Conservation (phyloP, 2,797 vertebrate genomes). For the Sphaeramia orbicularis region DNA sequence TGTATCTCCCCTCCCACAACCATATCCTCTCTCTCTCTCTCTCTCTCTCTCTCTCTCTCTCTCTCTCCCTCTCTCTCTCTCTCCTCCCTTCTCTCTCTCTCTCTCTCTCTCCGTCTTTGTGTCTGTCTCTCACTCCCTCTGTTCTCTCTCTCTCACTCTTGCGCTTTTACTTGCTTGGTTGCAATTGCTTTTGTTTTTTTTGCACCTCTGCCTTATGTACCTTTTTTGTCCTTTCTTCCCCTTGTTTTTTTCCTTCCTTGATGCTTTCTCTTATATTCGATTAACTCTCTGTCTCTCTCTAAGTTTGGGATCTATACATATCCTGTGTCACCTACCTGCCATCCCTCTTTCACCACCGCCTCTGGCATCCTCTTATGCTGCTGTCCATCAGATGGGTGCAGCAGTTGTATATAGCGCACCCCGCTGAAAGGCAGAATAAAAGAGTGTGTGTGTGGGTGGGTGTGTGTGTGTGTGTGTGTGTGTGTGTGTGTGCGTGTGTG, state of each 20-base stretch:
- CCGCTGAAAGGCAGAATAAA: slow-evolving; percentile 36
- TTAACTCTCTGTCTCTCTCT: slow-evolving; percentile 21
- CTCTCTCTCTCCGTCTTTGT: not conserved
- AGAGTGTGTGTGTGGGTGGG: slow-evolving; percentile 15
- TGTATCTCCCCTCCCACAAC: slow-evolving; percentile 59
- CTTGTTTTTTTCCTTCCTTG: slow-evolving; percentile 3
- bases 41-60: slow-evolving; percentile 7
- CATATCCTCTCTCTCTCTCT: slow-evolving; percentile 21
- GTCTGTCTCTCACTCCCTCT: not conserved
- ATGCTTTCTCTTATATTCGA: slow-evolving; percentile 22
- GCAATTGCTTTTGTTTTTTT: slow-evolving; percentile 8
- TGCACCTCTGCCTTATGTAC: slow-evolving; percentile 1
- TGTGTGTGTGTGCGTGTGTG: slow-evolving; percentile 22
- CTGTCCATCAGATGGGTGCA: slow-evolving; percentile 61
- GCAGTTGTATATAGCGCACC: slow-evolving; percentile 18
- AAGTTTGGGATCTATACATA: slow-evolving; percentile 35
- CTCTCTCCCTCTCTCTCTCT: not conserved
- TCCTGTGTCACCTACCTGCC: slow-evolving; percentile 48
- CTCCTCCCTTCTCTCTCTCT: slow-evolving; percentile 6
- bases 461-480: too few species aligned
- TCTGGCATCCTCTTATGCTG: slow-evolving; percentile 48
- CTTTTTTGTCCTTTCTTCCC: not conserved
- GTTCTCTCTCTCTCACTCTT: not conserved
- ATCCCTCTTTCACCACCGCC: slow-evolving; percentile 48
- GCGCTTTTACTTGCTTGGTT: slow-evolving; percentile 8